Base-by-base conservation (phyloP, 2,888 invertebrate genomes). In the Thymelicus lineola region DNA sequence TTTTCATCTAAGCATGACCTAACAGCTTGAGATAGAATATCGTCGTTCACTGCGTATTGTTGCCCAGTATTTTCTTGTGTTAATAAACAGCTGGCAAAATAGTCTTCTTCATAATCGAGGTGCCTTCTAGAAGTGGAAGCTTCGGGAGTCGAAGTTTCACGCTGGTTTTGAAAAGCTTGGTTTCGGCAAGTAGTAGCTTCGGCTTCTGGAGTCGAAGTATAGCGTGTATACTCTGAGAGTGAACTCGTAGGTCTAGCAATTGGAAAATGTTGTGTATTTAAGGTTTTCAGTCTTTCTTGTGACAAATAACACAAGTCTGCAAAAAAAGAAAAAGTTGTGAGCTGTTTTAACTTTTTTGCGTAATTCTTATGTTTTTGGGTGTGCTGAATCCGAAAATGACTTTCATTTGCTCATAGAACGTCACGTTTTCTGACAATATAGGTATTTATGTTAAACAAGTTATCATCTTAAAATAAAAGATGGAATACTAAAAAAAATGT, bases 21-120 rank as follows among this genome's bases (percentile, higher is more conserved):
- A 72, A 72, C 75, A 77, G 77, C 75, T 78, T 80, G 77, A 79
- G 77, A 79, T 20, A 20, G 20, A 20, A 20, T 79, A 78, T 79
- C 76, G 76, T 80, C 76, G 77, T 80, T 79, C 75, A 77, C 77
- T 78, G 20, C 20, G 20, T 78, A 79, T 77, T 79, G 76, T 20
- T 78, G 77, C 74, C 77, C 75, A 80, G 79, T 80, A 80, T 80
- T 80, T 81, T 78, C 77, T 81, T 80, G 53, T 55, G 53, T 55
- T 55, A 55, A 10, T 55, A 55, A 20, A 55, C 53, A 55, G 53
- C 53, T 55, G 80, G 80, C 77, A 81, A 79, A 81, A 79, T 80
- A 80, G 77, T 81, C 79, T 80, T 78, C 79, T 81, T 79, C 79
- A 77, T 79, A 80, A 14, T 80, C 77, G 80, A 80, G 73, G 77